These are phyloP conservation scores for Sylvietta virens DNA, from an alignment of 2,113 vertebrate species.

Conservation along the genomic window DNA sequence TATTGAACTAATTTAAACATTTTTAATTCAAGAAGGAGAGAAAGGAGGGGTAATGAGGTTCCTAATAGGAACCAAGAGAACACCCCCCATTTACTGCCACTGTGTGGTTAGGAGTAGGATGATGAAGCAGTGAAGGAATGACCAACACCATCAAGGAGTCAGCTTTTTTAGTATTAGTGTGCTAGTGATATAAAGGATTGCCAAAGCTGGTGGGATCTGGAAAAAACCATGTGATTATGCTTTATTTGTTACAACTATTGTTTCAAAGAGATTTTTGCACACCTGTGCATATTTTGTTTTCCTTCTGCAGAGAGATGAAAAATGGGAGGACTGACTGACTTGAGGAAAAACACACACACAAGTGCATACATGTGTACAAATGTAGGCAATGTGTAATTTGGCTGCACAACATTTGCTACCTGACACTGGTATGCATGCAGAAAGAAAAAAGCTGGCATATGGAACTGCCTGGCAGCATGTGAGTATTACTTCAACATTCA, in stretches of 20 bases:
- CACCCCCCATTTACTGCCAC: background rate
- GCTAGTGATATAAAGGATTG: background rate
- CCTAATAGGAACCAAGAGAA: constrained; percentile 4
- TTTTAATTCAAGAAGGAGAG: constrained; percentile 56
- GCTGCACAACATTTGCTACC: constrained; percentile 5
- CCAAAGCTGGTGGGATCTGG: background rate
- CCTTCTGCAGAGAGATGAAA: background rate
- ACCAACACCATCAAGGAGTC: background rate
- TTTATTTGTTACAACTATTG: background rate
- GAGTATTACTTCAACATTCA: constrained; percentile 47
- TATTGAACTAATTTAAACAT: constrained; percentile 62
- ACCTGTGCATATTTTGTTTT: background rate
- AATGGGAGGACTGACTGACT: background rate
- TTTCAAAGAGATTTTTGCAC: background rate
- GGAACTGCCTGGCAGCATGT: constrained; percentile 26
- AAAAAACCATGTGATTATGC: background rate
- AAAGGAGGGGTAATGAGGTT: constrained; percentile 61
- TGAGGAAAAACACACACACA: background rate
- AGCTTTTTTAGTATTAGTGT: background rate
- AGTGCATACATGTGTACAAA: background rate
- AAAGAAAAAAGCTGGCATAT: constrained; percentile 32
- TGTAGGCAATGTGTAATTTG: background rate
- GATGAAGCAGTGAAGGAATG: background rate
- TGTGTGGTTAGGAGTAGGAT: background rate
- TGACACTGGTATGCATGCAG: background rate